phyloP scores from a whole-genome alignment of 1,140 invertebrate genomes.

The Cyphomyrmex costatus region DNA sequence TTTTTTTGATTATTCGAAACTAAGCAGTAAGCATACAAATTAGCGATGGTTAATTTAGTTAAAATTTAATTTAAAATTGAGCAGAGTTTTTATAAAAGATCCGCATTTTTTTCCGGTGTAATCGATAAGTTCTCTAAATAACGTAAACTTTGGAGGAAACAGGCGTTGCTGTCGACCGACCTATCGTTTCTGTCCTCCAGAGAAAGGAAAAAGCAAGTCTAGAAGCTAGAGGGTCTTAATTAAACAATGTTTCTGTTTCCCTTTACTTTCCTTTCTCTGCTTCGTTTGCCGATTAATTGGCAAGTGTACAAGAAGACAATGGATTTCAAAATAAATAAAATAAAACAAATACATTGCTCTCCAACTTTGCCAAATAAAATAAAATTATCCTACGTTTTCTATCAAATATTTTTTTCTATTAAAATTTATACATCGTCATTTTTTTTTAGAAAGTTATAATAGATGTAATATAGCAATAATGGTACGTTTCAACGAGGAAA shows the following conservation, averaged over 20 bases:
- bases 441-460: slow-evolving; percentile 6
- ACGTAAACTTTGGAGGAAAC: slow-evolving; percentile 59
- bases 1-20: not conserved
- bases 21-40: slow-evolving; percentile 25
- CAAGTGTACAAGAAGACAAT: not conserved
- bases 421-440: not conserved
- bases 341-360: not conserved
- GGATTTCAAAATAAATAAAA: slow-evolving; percentile 23
- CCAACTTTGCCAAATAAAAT: not conserved
- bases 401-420: not conserved
- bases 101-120: slow-evolving; percentile 46
- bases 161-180: slow-evolving; percentile 48
- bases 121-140: slow-evolving; percentile 62
- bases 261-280: not conserved
- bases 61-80: slow-evolving; percentile 68
- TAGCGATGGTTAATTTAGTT: slow-evolving; percentile 66
- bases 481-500: not conserved
- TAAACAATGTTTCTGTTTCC: slow-evolving; percentile 55
- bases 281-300: slow-evolving; percentile 40
- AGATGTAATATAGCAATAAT: slow-evolving; percentile 4
- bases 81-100: slow-evolving; percentile 43
- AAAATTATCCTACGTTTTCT: not conserved
- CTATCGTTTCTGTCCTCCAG: slow-evolving; percentile 13
- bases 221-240: slow-evolving; percentile 63
- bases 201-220: slow-evolving; percentile 44